These are phyloP conservation scores for Onychomys leucogaster DNA, from an alignment of 2,797 vertebrate species.

Conservation along the genomic window DNA sequence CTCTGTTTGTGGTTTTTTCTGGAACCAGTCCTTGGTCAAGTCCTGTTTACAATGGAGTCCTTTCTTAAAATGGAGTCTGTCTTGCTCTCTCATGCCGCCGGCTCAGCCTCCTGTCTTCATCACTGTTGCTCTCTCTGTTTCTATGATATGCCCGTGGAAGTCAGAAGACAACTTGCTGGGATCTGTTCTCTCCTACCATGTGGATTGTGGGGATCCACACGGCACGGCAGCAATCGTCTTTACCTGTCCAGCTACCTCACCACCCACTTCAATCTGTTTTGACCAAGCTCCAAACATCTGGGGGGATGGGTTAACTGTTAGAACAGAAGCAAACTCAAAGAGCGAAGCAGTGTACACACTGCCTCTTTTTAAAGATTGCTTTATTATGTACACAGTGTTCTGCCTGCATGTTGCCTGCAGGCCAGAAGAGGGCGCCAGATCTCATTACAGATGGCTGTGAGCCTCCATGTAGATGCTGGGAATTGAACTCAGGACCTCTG, in stretches of 20 bases:
- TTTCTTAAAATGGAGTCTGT: too few relatives aligned
- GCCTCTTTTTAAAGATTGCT: background rate
- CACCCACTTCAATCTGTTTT: background rate
- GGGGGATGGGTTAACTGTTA: background rate
- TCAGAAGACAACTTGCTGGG: background rate
- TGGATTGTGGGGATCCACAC: background rate
- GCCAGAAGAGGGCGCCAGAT: too few relatives aligned
- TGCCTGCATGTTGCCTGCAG: too few relatives aligned
- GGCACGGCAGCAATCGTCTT: background rate
- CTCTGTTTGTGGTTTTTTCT: too few relatives aligned
- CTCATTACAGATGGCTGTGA: too few relatives aligned
- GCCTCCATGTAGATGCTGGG: too few relatives aligned
- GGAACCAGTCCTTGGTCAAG: too few relatives aligned
- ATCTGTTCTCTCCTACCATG: background rate
- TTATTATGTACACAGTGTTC: too few relatives aligned
- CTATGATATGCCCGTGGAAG: background rate
- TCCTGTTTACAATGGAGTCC: too few relatives aligned
- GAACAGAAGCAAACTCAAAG: background rate
- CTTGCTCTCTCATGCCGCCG: too few relatives aligned
- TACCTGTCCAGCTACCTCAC: background rate
- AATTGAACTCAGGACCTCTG: too few relatives aligned
- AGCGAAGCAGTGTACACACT: background rate
- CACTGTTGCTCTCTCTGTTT: background rate
- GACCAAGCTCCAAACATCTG: background rate
- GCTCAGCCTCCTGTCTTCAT: background rate